A percentile compares a stretch with the other conserved stretches of the same genome.
These are phyloP conservation scores for Taeniopygia guttata DNA, from an alignment of 2,797 vertebrate species.

Conservation along the genomic window DNA sequence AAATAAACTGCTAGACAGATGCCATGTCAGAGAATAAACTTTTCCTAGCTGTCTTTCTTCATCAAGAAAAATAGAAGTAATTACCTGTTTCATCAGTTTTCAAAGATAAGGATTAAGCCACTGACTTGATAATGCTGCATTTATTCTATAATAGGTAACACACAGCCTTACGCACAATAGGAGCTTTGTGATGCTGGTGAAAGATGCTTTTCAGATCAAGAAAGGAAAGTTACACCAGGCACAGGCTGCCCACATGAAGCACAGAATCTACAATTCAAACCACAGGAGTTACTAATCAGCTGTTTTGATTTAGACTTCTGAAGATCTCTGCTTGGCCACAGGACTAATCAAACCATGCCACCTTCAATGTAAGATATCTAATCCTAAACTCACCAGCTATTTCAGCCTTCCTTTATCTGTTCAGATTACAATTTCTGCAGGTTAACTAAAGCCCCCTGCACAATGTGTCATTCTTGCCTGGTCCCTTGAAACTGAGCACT, in stretches of 20 bases:
- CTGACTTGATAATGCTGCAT: neutral
- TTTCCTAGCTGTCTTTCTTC: neutral
- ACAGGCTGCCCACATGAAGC: neutral
- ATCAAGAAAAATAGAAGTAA: neutral
- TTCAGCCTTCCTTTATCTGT: neutral
- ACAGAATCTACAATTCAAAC: neutral
- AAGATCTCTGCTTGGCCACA: neutral
- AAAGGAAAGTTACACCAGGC: neutral
- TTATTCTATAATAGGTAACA: neutral
- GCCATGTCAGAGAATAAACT: neutral
- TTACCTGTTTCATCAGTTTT: neutral
- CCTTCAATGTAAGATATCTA: neutral
- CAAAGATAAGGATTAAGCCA: neutral
- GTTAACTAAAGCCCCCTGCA: neutral
- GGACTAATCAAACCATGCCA: neutral
- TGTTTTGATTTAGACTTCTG: conserved; percentile 3
- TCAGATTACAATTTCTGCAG: neutral
- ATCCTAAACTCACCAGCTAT: neutral
- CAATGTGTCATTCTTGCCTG: neutral
- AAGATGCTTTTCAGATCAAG: neutral
- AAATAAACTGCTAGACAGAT: neutral
- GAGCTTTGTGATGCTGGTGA: neutral
- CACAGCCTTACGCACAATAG: neutral
- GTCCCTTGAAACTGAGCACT: neutral
- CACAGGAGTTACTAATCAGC: neutral